These are phyloP conservation scores for Drosophila yooni DNA, from an alignment of 2,888 invertebrate species.

Conservation along the genomic window DNA sequence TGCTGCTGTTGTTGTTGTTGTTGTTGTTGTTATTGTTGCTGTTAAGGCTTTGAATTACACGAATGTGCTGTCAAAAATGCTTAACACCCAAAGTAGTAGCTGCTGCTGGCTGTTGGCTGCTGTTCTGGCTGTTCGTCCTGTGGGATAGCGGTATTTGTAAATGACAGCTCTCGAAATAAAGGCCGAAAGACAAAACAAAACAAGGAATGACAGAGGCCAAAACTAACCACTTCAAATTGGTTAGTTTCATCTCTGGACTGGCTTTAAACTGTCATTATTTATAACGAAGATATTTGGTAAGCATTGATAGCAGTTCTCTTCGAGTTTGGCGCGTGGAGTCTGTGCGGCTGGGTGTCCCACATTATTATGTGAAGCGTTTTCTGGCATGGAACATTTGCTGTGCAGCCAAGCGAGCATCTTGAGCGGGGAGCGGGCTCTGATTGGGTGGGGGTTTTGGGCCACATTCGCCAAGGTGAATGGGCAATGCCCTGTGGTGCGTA, in stretches of 20 bases:
- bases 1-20: not conserved
- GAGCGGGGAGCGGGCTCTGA: slow-evolving; percentile 4
- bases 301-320: slow-evolving; percentile 40
- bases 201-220: slow-evolving; percentile 24
- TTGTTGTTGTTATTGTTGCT: slow-evolving; percentile 7
- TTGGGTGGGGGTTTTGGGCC: not conserved
- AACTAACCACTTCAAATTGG: slow-evolving; percentile 43
- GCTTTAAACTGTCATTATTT: slow-evolving; percentile 70
- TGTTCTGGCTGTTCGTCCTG: slow-evolving; percentile 15
- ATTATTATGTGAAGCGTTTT: slow-evolving; percentile 55
- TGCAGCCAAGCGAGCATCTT: slow-evolving; percentile 61
- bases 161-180: slow-evolving; percentile 54
- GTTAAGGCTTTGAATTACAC: slow-evolving; percentile 65
- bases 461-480: slow-evolving; percentile 62
- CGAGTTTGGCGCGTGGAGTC: not conserved
- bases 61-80: slow-evolving; percentile 73
- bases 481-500: slow-evolving; percentile 73
- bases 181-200: slow-evolving; percentile 20
- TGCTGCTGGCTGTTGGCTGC: not conserved
- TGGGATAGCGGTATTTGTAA: slow-evolving; percentile 53
- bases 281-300: slow-evolving; percentile 48
- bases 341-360: not conserved
- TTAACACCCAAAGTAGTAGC: slow-evolving; percentile 56
- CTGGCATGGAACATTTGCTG: slow-evolving; percentile 70
- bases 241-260: slow-evolving; percentile 34